Evolutionary conservation across 2,888 invertebrate genomes (phyloP), one percentile per base, ranked within the genome.

Genomic region (Torymus aiolomorphi): DNA sequence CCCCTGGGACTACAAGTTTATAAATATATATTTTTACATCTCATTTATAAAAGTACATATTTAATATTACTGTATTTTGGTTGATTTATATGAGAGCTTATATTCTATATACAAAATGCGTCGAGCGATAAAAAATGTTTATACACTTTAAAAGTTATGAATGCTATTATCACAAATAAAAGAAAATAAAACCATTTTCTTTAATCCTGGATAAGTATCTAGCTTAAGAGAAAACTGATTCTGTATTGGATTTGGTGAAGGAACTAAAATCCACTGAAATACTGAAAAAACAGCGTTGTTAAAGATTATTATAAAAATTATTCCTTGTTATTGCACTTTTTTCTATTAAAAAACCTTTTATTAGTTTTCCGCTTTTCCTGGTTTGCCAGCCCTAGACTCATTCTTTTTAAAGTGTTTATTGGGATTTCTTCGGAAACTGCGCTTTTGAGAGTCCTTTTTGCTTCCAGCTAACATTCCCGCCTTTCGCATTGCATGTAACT

Each of bases 401-500:
- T 62, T 75, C 5, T 75, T 31, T 31, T 31, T 77, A 0, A 54
- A 13, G n/a, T 56, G 59, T 10, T 73, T 82, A 0, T 78, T 79
- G 2, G 54, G 4, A 12, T 84, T 82, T 76, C 84, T 82, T 14
- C 85, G 82, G 51, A 87, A 88, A 16, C 87, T 88, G 49, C 88
- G 87, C 82, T 87, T 90, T 71, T 87, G 77, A n/a, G 14, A 24
- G 31, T 54, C 82, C 76, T 90, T 90, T 13, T 84, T 84, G 74
- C 90, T 89, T 2, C 91, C 90, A 1, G 88, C 87, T 13, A 91
- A 82, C 81, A 89, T 88, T 16, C 91, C 91, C 62, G 88, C 85
- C 71, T 89, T 89, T 42, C 91, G 87, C 85, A 92, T 86, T 0
- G 90, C 91, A 74, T 91, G 88, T 51, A 91, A 84, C 82, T 92